These are phyloP conservation scores for Euwallacea similis DNA, from an alignment of 1,140 invertebrate species.

Conservation along the genomic window DNA sequence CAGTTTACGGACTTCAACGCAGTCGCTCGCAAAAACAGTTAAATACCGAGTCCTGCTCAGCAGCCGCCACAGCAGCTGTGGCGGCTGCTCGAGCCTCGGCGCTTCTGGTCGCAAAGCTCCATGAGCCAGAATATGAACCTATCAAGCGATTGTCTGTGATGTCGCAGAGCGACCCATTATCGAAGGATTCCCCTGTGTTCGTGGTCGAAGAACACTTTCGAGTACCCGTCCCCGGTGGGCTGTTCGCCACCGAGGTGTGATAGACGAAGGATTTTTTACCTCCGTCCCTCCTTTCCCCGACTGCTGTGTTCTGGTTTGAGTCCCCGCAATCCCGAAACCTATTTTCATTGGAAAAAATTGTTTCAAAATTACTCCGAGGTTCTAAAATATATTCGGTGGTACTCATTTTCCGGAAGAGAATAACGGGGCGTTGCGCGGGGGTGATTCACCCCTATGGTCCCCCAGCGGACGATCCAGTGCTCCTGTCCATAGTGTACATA, in stretches of 20 bases:
- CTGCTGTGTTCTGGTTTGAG: slow-evolving; percentile 34
- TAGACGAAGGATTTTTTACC: slow-evolving; percentile 24
- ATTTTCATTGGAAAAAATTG: slow-evolving; percentile 38
- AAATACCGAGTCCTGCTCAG: slow-evolving; percentile 68
- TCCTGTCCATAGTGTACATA: slow-evolving; percentile 48
- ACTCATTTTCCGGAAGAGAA: slow-evolving; percentile 22
- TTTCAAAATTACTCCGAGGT: slow-evolving; percentile 10
- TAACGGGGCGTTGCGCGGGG: slow-evolving; percentile 21
- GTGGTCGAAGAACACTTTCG: slow-evolving; percentile 67
- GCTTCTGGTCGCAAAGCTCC: slow-evolving; percentile 48
- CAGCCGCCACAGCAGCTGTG: slow-evolving; percentile 56
- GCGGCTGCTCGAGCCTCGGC: slow-evolving; percentile 56
- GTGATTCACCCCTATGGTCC: slow-evolving; percentile 14
- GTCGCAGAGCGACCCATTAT: slow-evolving; percentile 41
- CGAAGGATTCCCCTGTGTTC: slow-evolving; percentile 56
- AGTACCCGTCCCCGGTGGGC: slow-evolving; percentile 57
- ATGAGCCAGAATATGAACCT: slow-evolving; percentile 50
- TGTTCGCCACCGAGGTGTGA: slow-evolving; percentile 67
- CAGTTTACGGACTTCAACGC: slow-evolving; percentile 58
- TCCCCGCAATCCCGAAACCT: slow-evolving; percentile 15
- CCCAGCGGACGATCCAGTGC: slow-evolving; percentile 31
- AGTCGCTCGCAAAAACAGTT: slow-evolving; percentile 74
- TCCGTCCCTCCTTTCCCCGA: slow-evolving; percentile 7
- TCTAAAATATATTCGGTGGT: slow-evolving; percentile 14
- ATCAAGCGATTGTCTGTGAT: slow-evolving; percentile 54